Percentiles rank a stretch among this genome's conserved stretches.
Conservation (phyloP, 2,797 vertebrate species). For the Gallinago nigripennis region DNA sequence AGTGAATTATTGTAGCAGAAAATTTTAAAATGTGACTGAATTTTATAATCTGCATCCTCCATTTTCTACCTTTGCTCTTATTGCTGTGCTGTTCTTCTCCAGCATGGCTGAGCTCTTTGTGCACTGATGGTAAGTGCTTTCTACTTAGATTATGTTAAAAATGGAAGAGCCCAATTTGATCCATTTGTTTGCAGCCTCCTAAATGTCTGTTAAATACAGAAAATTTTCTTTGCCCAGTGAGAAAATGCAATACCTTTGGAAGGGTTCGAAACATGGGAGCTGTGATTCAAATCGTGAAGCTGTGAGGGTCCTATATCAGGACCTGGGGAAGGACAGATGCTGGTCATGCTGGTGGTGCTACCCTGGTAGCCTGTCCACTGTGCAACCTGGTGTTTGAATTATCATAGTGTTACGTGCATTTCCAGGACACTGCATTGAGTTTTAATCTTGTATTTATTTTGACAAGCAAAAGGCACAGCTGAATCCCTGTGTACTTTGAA, state of each 20-base stretch:
- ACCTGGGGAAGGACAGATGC: rapidly evolving
- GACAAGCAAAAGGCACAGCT: background rate
- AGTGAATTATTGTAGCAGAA: conserved; percentile 88
- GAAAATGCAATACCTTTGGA: background rate
- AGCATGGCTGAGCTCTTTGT: conserved; percentile 27
- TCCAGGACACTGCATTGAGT: rapidly evolving
- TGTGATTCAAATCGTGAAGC: background rate
- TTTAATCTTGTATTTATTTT: background rate
- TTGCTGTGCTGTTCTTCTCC: conserved; percentile 31
- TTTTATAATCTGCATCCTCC: conserved; percentile 78
- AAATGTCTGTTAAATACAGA: background rate
- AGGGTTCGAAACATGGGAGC: background rate
- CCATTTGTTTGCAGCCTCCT: background rate
- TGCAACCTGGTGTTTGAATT: rapidly evolving
- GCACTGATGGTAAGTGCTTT: background rate
- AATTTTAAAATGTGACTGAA: conserved; percentile 88
- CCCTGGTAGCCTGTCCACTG: rapidly evolving
- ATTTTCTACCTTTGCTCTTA: conserved; percentile 61
- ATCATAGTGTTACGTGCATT: rapidly evolving
- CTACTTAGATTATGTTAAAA: conserved; percentile 2
- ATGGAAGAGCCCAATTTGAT: background rate
- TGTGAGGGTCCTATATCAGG: background rate
- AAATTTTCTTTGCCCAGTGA: background rate
- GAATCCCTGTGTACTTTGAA: background rate
- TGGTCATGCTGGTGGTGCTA: rapidly evolving